phyloP scores from a whole-genome alignment of 2,888 invertebrate genomes.

The Nycteola revayana region DNA sequence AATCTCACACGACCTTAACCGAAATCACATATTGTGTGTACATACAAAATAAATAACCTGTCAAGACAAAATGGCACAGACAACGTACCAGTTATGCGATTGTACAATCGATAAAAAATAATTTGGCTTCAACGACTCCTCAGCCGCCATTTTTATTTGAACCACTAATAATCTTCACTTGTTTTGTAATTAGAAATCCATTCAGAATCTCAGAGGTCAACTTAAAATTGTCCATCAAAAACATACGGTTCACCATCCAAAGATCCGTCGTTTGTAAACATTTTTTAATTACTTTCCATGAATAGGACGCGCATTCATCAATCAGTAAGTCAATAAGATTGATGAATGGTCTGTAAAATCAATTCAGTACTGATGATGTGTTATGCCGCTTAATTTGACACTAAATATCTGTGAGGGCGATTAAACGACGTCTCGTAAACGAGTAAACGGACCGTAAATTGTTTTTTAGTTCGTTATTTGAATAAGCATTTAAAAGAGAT shows the following conservation, averaged over 20 bases:
- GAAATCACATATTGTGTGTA: conserved; percentile 31
- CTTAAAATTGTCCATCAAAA: conserved; percentile 29
- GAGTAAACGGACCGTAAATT: conserved; percentile 25
- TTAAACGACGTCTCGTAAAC: conserved; percentile 34
- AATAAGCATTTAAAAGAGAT: conserved; percentile 42
- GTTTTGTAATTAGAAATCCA: conserved; percentile 8
- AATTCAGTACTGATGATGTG: conserved; percentile 70
- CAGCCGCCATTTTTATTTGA: conserved; percentile 38
- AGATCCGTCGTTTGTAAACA: conserved; percentile 47
- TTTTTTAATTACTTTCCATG: conserved; percentile 77
- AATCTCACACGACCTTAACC: conserved; percentile 31
- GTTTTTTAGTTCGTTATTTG: conserved; percentile 29
- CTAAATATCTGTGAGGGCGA: conserved; percentile 54
- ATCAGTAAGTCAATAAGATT: conserved; percentile 76
- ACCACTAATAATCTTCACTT: conserved; percentile 12
- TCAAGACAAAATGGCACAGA: conserved; percentile 51
- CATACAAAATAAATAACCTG: conserved; percentile 65
- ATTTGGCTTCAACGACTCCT: conserved; percentile 46
- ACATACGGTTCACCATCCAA: conserved; percentile 36
- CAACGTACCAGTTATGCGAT: conserved; percentile 44
- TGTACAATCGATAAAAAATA: conserved; percentile 61
- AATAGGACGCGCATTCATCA: conserved; percentile 64
- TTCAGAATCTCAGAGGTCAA: conserved; percentile 27
- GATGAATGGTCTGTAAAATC: conserved; percentile 70
- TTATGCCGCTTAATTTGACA: conserved; percentile 75